Conservation (phyloP, 2,797 vertebrate species). For the Amphiprion clarkii region DNA sequence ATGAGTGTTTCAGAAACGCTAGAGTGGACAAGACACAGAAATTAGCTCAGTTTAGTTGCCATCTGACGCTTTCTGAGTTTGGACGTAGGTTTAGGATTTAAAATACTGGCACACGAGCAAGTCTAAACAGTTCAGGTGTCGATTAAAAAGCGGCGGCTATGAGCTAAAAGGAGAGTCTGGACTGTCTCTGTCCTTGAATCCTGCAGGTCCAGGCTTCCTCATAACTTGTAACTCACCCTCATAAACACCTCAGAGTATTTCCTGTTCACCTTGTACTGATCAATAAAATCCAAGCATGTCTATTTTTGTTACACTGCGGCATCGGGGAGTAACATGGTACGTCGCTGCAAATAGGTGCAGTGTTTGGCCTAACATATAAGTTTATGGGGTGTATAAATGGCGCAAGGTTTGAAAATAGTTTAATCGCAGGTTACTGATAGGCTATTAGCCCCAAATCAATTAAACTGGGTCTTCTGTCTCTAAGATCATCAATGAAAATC, state of each 20-base stretch:
- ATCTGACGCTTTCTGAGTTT: neutral
- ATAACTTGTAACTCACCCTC: conserved; percentile 78
- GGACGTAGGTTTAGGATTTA: neutral
- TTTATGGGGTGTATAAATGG: neutral
- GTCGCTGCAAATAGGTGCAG: conserved; percentile 9
- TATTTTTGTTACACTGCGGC: conserved; percentile 52
- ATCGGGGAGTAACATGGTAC: conserved; percentile 9
- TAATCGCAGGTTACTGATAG: neutral
- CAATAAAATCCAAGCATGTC: conserved; percentile 72
- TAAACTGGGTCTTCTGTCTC: conserved; percentile 16
- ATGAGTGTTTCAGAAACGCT: neutral
- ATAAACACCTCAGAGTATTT: conserved; percentile 86
- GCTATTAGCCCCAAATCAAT: neutral
- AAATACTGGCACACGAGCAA: neutral
- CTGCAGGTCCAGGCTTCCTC: conserved; percentile 65
- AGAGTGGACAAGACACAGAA: neutral
- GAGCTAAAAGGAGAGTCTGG: neutral
- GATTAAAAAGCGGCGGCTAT: neutral
- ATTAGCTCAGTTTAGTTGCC: neutral
- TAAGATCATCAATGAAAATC: conserved; percentile 30
- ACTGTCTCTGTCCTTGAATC: conserved; percentile 53
- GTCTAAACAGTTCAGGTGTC: neutral
- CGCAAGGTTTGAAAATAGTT: neutral
- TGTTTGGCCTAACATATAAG: too few relatives aligned
- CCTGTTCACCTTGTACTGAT: conserved; percentile 82